These are phyloP conservation scores for Myodes glareolus DNA, from an alignment of 2,113 vertebrate genomes.

Conservation along the genomic window DNA sequence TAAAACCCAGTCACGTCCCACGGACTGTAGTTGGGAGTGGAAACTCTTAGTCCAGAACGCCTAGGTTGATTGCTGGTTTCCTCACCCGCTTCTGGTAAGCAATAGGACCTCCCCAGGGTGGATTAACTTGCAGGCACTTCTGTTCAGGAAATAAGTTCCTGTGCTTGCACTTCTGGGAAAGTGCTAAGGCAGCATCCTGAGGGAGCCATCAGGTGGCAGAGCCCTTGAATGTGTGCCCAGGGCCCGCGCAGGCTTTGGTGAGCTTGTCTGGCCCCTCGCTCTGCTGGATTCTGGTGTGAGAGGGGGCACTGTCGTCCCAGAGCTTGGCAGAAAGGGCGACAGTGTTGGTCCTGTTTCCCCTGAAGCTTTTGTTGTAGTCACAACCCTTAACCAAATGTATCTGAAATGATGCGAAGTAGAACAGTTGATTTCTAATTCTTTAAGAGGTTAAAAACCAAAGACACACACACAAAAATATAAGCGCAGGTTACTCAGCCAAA, in stretches of 20 bases:
- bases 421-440: neutral
- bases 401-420: neutral
- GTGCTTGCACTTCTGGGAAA: neutral
- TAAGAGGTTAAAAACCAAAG: neutral
- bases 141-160: neutral
- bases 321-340: neutral
- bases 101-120: neutral
- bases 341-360: neutral
- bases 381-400: neutral
- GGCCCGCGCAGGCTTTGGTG: neutral
- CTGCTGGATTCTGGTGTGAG: neutral
- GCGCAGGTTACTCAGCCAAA: neutral
- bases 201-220: neutral
- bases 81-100: neutral
- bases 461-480: no score
- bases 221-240: neutral
- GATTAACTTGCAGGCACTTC: neutral
- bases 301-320: slow-evolving; percentile 31
- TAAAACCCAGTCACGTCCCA: neutral
- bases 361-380: neutral
- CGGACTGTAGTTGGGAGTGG: neutral
- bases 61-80: neutral
- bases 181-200: neutral
- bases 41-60: neutral
- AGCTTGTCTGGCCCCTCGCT: neutral